phyloP scores from a whole-genome alignment of 2,113 vertebrate species.

The Chionis minor region DNA sequence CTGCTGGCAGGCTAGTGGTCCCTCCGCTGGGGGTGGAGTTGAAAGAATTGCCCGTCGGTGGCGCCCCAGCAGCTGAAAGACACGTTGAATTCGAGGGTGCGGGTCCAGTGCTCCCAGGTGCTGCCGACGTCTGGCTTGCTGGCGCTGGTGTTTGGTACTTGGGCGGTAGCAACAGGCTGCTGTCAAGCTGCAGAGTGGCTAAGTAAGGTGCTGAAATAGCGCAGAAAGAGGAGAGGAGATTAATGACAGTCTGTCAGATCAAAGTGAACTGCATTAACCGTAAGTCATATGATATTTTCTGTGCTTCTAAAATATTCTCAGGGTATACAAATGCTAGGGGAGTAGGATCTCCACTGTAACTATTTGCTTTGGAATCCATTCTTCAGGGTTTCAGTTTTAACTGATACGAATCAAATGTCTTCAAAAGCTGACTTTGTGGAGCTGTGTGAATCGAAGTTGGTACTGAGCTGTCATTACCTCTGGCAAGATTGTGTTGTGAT shows the following conservation, averaged over 20 bases:
- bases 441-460: neutral
- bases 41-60: conserved; percentile 65
- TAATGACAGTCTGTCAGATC: neutral
- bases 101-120: conserved; percentile 60
- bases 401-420: neutral
- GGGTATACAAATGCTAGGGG: neutral
- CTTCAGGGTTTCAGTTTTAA: neutral
- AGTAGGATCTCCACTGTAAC: neutral
- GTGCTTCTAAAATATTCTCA: neutral
- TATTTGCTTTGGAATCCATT: neutral
- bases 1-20: conserved; percentile 53
- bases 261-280: neutral
- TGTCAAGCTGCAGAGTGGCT: conserved; percentile 88
- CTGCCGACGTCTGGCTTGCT: conserved; percentile 65
- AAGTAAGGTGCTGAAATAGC: conserved; percentile 87
- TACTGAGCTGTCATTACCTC: neutral
- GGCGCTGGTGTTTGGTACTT: conserved; percentile 78
- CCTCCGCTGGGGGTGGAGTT: conserved; percentile 68
- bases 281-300: neutral
- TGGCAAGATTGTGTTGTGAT: neutral
- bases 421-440: neutral
- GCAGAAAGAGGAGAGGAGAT: neutral
- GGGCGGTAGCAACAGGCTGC: conserved; percentile 87
- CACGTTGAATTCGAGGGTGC: conserved; percentile 48
- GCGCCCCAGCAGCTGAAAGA: conserved; percentile 36